Percentiles rank a stretch among this genome's conserved stretches.
These are phyloP conservation scores for Stenolophus ochropezus DNA, from an alignment of 2,888 invertebrate genomes.

Conservation along the genomic window DNA sequence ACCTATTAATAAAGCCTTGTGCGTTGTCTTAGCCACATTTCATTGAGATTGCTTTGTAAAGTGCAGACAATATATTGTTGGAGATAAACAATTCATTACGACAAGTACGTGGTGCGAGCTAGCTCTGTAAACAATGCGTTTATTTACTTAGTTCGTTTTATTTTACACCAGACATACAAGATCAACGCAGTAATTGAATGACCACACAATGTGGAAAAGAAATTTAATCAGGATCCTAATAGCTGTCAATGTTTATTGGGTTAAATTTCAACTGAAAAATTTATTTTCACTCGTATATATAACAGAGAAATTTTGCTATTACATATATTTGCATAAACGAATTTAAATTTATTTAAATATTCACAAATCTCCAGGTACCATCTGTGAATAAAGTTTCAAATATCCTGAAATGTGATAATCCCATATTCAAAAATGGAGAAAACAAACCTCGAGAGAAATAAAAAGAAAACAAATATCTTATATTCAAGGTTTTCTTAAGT, in stretches of 20 bases:
- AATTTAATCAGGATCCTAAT: conserved; percentile 5
- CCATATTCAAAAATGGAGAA: too few species aligned
- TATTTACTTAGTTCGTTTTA: conserved; percentile 21
- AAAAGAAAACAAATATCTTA: too few species aligned
- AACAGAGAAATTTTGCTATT: too few species aligned
- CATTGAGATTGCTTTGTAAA: neutral
- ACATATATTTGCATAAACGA: too few species aligned
- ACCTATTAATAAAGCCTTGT: neutral
- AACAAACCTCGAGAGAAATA: too few species aligned
- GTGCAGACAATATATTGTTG: neutral
- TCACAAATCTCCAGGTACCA: too few species aligned
- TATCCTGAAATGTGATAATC: too few species aligned
- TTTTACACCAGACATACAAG: neutral
- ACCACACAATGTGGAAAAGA: neutral
- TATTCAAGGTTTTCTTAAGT: too few species aligned
- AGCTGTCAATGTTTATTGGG: neutral
- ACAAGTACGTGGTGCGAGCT: conserved; percentile 16
- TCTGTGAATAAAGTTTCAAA: too few species aligned
- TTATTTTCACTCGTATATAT: too few species aligned
- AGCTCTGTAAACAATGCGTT: neutral
- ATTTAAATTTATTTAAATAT: too few species aligned
- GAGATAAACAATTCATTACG: conserved; percentile 27
- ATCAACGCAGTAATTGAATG: neutral
- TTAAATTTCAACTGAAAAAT: too few species aligned
- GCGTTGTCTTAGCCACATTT: conserved; percentile 2